Percentiles rank a stretch among this genome's conserved stretches.
Evolutionary conservation across 2,113 vertebrate genomes (phyloP).

Genomic region (Spermophilus dauricus): DNA sequence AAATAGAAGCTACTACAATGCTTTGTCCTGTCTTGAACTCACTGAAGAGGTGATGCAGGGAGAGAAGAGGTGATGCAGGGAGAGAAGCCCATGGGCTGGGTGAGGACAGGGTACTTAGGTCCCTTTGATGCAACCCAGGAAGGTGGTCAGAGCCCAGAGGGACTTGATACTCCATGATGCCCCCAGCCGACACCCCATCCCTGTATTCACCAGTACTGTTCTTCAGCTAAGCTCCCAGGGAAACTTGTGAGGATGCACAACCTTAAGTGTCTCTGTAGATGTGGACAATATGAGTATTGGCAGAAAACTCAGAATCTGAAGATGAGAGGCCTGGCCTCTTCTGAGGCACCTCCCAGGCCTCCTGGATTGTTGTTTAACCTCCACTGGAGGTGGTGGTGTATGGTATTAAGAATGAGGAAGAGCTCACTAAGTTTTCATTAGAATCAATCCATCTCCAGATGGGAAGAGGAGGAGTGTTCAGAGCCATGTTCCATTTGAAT

Average conservation of each 20-base stretch:
- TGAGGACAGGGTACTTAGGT: not conserved
- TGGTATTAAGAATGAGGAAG: not conserved
- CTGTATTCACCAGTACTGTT: not conserved
- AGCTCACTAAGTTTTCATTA: not conserved
- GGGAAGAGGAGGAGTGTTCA: too few species aligned
- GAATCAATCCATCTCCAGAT: not conserved
- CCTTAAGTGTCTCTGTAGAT: not conserved
- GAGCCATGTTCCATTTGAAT: constrained; percentile 1
- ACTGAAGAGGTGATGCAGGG: not conserved
- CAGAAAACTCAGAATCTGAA: not conserved
- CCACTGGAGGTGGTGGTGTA: too few species aligned
- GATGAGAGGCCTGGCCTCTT: not conserved
- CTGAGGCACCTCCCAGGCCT: not conserved
- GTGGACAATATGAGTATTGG: fast-evolving
- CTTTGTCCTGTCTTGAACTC: not conserved
- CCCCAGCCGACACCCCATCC: not conserved
- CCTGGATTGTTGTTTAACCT: not conserved
- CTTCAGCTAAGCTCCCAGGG: fast-evolving
- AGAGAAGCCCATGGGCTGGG: fast-evolving
- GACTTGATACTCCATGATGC: not conserved
- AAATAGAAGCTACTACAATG: not conserved
- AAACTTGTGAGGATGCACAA: fast-evolving
- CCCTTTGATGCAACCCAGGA: too few species aligned
- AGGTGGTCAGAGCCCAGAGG: not conserved
- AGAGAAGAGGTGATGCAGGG: not conserved